These are phyloP conservation scores for Girardinus metallicus DNA, from an alignment of 2,797 vertebrate genomes.

Conservation along the genomic window DNA sequence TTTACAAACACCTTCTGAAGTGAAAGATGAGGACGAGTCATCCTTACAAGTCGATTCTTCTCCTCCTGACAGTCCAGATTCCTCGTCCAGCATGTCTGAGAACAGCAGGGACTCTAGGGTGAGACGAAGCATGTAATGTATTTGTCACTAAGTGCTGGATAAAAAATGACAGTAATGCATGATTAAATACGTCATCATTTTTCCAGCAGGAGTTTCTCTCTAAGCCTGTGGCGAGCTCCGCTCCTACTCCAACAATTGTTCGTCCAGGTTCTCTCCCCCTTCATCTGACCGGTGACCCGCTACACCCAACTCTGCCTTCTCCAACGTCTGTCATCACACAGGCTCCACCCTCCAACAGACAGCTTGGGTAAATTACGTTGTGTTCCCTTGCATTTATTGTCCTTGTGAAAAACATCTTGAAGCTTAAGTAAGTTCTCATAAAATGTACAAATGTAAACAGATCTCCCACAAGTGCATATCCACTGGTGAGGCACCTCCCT, in stretches of 20 bases:
- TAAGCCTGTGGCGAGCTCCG: conserved; percentile 85
- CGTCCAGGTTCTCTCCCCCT: conserved; percentile 95
- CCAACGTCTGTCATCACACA: conserved; percentile 98
- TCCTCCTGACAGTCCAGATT: conserved; percentile 88
- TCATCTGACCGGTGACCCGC: conserved; percentile 89
- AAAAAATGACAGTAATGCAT: neutral
- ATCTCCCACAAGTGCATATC: conserved; percentile 89
- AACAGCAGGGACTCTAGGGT: conserved; percentile 72
- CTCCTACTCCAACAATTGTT: conserved; percentile 94
- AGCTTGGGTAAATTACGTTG: conserved; percentile 86
- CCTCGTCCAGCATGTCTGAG: conserved; percentile 83
- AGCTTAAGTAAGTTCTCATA: neutral
- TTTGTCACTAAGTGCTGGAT: neutral
- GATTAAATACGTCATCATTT: conserved; percentile 1
- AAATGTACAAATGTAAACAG: conserved; percentile 69
- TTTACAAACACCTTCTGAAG: conserved; percentile 86
- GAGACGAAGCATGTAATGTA: conserved; percentile 33
- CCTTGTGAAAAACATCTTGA: conserved; percentile 7
- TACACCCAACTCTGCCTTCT: conserved; percentile 94
- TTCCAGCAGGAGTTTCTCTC: conserved; percentile 83
- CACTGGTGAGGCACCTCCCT: conserved; percentile 93
- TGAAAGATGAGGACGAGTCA: conserved; percentile 92
- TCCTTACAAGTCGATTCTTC: conserved; percentile 92
- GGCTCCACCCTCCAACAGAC: conserved; percentile 93
- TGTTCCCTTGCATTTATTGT: conserved; percentile 8